phyloP scores from a whole-genome alignment of 2,797 vertebrate species.

The Ciconia nigra region DNA sequence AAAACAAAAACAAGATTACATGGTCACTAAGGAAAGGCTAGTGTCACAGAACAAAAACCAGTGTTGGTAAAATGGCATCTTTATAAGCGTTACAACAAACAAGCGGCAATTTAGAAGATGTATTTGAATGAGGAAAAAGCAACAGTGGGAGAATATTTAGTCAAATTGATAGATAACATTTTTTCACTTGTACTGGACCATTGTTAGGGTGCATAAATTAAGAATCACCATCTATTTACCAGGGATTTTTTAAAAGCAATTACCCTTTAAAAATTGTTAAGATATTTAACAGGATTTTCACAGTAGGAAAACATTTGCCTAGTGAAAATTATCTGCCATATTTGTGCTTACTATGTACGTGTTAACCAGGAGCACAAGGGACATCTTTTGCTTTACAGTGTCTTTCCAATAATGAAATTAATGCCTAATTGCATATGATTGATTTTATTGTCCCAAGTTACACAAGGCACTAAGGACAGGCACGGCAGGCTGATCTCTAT shows the following conservation, averaged over 20 bases:
- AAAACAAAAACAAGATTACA: background rate
- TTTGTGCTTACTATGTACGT: background rate
- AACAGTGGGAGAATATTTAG: background rate
- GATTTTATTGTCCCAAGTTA: background rate
- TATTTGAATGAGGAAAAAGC: background rate
- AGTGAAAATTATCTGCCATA: background rate
- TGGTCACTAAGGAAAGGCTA: background rate
- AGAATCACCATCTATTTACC: background rate
- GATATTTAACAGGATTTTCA: background rate
- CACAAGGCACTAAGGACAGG: background rate
- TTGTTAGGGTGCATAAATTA: background rate
- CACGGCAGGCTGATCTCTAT: background rate
- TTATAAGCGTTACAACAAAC: background rate
- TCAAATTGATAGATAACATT: background rate
- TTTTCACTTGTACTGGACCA: background rate
- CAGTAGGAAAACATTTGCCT: background rate
- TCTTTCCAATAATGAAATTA: background rate
- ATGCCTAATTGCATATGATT: constrained; percentile 8
- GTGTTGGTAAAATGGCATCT: background rate
- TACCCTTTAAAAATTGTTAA: background rate
- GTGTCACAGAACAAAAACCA: background rate
- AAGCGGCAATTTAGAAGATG: background rate
- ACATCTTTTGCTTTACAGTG: background rate
- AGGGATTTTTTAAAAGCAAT: background rate
- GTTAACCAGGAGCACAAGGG: background rate